phyloP scores from a whole-genome alignment of 2,888 invertebrate species.

The Xanthorhoe designata region DNA sequence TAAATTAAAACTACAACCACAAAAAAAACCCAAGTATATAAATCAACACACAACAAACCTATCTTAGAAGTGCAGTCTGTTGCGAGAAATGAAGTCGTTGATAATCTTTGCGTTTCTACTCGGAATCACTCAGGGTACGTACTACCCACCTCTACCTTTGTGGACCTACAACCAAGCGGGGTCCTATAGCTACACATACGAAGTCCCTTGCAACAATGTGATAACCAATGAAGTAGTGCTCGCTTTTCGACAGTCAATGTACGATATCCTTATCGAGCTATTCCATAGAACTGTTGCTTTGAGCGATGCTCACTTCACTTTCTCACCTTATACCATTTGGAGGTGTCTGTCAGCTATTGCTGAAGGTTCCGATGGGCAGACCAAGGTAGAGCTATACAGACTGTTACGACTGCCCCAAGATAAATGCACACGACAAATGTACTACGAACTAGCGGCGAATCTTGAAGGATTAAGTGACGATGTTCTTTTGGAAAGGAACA shows the following conservation, averaged over 20 bases:
- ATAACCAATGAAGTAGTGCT: slow-evolving; percentile 15
- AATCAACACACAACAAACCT: slow-evolving; percentile 6
- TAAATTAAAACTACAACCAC: not conserved
- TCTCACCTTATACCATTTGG: slow-evolving; percentile 53
- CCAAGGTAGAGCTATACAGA: slow-evolving; percentile 41
- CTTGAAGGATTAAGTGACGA: slow-evolving; percentile 28
- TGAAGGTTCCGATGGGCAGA: slow-evolving; percentile 32
- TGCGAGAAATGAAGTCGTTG: slow-evolving; percentile 30
- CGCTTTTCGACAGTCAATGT: slow-evolving; percentile 14
- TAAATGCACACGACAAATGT: slow-evolving; percentile 35
- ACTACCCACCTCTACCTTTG: not conserved
- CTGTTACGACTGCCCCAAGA: slow-evolving; percentile 34
- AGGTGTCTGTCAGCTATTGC: slow-evolving; percentile 52
- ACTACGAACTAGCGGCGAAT: slow-evolving; percentile 40
- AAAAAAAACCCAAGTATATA: slow-evolving; percentile 11
- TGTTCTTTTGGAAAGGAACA: slow-evolving; percentile 40
- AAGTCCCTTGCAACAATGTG: slow-evolving; percentile 18
- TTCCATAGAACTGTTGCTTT: slow-evolving; percentile 16
- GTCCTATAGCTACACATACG: not conserved
- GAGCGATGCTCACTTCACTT: slow-evolving; percentile 45
- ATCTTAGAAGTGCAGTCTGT: slow-evolving; percentile 1
- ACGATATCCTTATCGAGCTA: slow-evolving; percentile 2
- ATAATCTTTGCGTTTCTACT: not conserved
- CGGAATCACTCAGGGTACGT: slow-evolving; percentile 1
- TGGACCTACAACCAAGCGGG: not conserved